phyloP scores from a whole-genome alignment of 2,113 vertebrate species.

The Tilapia sparmanii region DNA sequence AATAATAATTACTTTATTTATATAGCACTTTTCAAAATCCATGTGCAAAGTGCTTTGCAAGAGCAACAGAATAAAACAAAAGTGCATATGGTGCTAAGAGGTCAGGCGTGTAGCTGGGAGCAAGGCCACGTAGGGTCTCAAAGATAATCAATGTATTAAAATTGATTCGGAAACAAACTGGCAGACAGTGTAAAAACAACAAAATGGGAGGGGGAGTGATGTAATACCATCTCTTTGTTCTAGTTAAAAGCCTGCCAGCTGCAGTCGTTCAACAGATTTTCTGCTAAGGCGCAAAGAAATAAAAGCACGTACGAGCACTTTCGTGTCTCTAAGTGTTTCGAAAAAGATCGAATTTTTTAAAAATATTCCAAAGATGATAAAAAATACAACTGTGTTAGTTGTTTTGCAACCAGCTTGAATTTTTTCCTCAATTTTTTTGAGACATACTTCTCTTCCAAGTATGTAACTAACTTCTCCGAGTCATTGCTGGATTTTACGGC shows the following conservation, averaged over 20 bases:
- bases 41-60: neutral
- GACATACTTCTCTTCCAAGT: neutral
- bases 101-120: neutral
- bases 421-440: neutral
- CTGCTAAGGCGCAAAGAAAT: neutral
- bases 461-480: neutral
- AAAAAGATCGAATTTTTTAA: accelerated
- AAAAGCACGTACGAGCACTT: neutral
- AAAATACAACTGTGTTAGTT: neutral
- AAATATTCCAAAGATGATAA: neutral
- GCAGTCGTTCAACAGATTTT: neutral
- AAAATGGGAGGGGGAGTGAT: neutral
- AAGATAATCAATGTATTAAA: neutral
- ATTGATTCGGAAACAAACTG: neutral
- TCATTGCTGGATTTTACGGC: neutral
- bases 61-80: neutral
- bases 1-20: neutral
- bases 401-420: neutral
- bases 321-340: neutral
- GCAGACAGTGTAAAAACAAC: neutral
- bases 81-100: neutral
- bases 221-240: neutral
- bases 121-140: neutral
- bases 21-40: neutral
- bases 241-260: neutral